phyloP scores from a whole-genome alignment of 2,888 invertebrate genomes.

The Drosophila bunnanda region DNA sequence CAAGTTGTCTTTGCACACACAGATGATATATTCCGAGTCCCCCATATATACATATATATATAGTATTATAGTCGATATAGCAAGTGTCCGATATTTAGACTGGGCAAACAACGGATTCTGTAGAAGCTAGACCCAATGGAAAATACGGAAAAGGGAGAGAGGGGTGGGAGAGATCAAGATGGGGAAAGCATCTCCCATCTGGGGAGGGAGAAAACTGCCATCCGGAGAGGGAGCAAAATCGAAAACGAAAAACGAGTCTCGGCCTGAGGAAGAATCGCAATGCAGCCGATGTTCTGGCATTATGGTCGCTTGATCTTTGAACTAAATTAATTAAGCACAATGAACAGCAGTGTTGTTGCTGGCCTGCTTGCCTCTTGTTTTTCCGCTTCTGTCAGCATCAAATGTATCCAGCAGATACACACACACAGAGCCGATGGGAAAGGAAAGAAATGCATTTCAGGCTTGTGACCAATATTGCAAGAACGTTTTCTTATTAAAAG shows the following conservation, averaged over 20 bases:
- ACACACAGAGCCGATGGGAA: conserved; percentile 9
- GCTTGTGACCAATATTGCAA: conserved; percentile 32
- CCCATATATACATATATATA: background rate
- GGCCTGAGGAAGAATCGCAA: conserved; percentile 60
- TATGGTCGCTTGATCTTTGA: conserved; percentile 83
- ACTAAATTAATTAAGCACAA: conserved; percentile 85
- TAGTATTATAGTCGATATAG: background rate
- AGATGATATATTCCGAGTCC: background rate
- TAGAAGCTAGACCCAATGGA: conserved; percentile 17
- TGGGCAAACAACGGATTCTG: conserved; percentile 17
- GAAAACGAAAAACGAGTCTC: conserved; percentile 6
- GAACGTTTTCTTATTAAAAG: background rate
- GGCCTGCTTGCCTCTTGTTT: conserved; percentile 34
- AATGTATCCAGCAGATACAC: conserved; percentile 50
- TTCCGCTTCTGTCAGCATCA: conserved; percentile 30
- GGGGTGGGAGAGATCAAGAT: conserved; percentile 1
- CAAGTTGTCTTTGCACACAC: background rate
- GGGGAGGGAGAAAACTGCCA: background rate
- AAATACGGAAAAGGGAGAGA: background rate
- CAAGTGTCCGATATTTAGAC: conserved; percentile 36
- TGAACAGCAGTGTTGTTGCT: conserved; percentile 81
- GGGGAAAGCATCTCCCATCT: conserved; percentile 11
- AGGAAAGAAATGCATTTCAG: conserved; percentile 46
- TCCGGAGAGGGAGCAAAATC: background rate
- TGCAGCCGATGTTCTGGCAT: conserved; percentile 56